These are phyloP conservation scores for Nesometra sesokonis DNA, from an alignment of 35 echinoderm and acorn worm species.

Conservation along the genomic window DNA sequence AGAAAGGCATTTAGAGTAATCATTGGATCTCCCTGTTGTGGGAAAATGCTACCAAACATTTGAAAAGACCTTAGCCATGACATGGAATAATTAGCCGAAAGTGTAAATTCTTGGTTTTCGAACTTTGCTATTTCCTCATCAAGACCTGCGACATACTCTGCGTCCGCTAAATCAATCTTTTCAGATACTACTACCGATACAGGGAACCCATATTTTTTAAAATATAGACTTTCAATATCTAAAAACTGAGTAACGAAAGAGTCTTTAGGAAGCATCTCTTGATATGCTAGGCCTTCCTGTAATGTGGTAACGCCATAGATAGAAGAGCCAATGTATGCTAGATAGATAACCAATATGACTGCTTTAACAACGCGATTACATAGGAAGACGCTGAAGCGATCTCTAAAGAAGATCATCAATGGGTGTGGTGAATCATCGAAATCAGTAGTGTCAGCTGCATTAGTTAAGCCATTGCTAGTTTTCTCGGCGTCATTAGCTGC, in stretches of 20 bases:
- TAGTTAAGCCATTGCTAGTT: background rate
- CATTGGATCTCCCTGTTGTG: background rate
- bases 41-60: background rate
- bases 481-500: too few relatives aligned
- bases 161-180: slow-evolving; percentile 44
- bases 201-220: slow-evolving; percentile 35
- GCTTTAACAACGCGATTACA: slow-evolving; percentile 33
- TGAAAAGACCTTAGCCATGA: slow-evolving; percentile 65
- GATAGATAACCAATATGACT: slow-evolving; percentile 21
- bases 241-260: slow-evolving; percentile 48
- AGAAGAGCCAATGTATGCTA: slow-evolving; percentile 32
- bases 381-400: slow-evolving; percentile 50
- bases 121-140: slow-evolving; percentile 29
- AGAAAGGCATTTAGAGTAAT: slow-evolving; percentile 32
- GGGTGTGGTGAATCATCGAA: slow-evolving; percentile 24
- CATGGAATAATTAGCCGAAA: slow-evolving; percentile 32
- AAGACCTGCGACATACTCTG: slow-evolving; percentile 15
- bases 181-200: slow-evolving; percentile 51
- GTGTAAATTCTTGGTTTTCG: slow-evolving; percentile 28
- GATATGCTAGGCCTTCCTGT: slow-evolving; percentile 47
- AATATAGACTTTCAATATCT: slow-evolving; percentile 32
- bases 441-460: background rate
- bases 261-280: slow-evolving; percentile 52
- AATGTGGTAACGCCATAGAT: slow-evolving; percentile 41
- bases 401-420: slow-evolving; percentile 57